Conservation (phyloP, 2,888 invertebrate genomes). For the Scelioninae gen. 1 region DNA sequence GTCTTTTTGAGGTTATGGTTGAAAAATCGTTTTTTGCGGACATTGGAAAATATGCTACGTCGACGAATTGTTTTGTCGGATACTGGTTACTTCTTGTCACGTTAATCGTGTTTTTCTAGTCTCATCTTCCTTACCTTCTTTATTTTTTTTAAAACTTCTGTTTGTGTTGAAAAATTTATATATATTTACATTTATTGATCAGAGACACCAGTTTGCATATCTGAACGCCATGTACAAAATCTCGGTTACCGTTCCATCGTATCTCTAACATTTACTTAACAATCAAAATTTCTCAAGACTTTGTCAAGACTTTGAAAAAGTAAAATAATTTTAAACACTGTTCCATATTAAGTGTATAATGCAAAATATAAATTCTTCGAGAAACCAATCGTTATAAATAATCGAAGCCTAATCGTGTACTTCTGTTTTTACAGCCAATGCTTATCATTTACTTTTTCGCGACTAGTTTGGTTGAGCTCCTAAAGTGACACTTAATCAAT, state of each 20-base stretch:
- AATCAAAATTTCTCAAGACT: slow-evolving; percentile 41
- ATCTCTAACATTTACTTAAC: slow-evolving; percentile 51
- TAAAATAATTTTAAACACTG: slow-evolving; percentile 48
- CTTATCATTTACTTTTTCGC: slow-evolving; percentile 64
- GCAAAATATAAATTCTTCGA: slow-evolving; percentile 53
- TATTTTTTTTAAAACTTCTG: slow-evolving; percentile 1
- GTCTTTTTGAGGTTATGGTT: slow-evolving; percentile 63
- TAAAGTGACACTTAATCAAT: slow-evolving; percentile 67
- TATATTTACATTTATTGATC: slow-evolving; percentile 63
- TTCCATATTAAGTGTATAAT: slow-evolving; percentile 32
- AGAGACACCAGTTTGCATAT: slow-evolving; percentile 57
- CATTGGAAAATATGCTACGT: slow-evolving; percentile 59
- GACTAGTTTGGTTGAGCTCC: slow-evolving; percentile 68
- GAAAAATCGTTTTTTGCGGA: slow-evolving; percentile 37
- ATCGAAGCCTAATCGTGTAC: slow-evolving; percentile 67
- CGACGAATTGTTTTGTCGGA: slow-evolving; percentile 42
- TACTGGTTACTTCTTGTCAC: slow-evolving; percentile 65
- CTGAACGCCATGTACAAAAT: slow-evolving; percentile 62
- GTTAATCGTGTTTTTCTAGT: slow-evolving; percentile 21
- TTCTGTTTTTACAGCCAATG: slow-evolving; percentile 67
- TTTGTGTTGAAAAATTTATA: slow-evolving; percentile 55
- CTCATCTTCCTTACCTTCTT: neutral
- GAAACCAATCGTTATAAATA: slow-evolving; percentile 55
- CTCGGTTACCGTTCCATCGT: slow-evolving; percentile 53
- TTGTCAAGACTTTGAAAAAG: slow-evolving; percentile 28